phyloP scores from a whole-genome alignment of 2,797 vertebrate species.

The Propithecus perrieri region DNA sequence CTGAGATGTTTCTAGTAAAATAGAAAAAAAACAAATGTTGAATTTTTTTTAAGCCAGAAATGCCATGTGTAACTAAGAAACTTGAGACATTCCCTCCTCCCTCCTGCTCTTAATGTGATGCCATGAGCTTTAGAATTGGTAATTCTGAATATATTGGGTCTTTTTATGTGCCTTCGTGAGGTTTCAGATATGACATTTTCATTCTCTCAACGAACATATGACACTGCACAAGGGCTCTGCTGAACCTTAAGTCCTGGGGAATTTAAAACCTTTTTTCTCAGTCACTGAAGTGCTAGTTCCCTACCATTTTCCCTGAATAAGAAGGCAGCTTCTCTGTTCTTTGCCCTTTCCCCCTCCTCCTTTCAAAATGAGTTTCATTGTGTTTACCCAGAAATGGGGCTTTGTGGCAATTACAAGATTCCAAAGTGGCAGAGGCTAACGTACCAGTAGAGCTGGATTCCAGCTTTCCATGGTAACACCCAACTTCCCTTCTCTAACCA shows the following conservation, averaged over 20 bases:
- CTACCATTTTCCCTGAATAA: slow-evolving; percentile 40
- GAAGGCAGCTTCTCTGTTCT: slow-evolving; percentile 49
- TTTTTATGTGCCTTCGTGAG: neutral
- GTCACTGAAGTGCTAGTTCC: neutral
- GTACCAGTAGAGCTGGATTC: slow-evolving; percentile 87
- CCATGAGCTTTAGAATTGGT: neutral
- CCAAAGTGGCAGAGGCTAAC: slow-evolving; percentile 81
- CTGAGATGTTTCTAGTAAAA: slow-evolving; percentile 61
- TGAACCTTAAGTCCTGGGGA: neutral
- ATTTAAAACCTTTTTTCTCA: neutral
- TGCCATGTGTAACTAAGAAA: neutral
- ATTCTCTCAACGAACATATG: neutral
- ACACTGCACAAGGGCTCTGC: neutral
- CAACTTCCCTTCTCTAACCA: slow-evolving; percentile 75
- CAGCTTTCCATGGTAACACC: slow-evolving; percentile 87
- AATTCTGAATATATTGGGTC: slow-evolving; percentile 2
- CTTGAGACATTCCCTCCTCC: neutral
- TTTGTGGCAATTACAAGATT: slow-evolving; percentile 83
- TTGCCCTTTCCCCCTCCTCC: neutral
- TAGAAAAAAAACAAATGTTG: neutral
- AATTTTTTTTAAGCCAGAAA: neutral
- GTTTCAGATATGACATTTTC: neutral
- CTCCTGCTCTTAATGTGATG: neutral
- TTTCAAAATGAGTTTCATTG: slow-evolving; percentile 68
- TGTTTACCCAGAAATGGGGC: slow-evolving; percentile 79